A percentile compares a stretch with the other conserved stretches of the same genome.
Conservation (phyloP, 2,113 vertebrate species). For the Petrocephalus microphthalmus region DNA sequence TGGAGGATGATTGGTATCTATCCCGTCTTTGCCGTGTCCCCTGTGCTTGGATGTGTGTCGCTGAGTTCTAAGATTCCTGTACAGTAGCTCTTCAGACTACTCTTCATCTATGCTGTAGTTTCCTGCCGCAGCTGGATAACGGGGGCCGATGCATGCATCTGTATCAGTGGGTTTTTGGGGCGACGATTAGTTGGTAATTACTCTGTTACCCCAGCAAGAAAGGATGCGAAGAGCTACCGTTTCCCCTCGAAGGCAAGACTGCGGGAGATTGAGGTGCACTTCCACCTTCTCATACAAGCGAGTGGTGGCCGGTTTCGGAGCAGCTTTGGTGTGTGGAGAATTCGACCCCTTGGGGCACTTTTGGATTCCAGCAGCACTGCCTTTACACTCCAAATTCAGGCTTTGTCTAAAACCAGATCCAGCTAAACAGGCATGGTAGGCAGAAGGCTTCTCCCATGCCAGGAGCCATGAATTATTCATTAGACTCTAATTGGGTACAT, state of each 20-base stretch:
- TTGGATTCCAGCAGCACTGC: not conserved
- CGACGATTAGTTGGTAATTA: constrained; percentile 49
- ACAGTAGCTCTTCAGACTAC: not conserved
- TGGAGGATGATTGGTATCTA: not conserved
- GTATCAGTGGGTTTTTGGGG: constrained; percentile 42
- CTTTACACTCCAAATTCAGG: not conserved
- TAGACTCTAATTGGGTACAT: constrained; percentile 46
- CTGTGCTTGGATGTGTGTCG: not conserved
- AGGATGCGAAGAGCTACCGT: constrained; percentile 34
- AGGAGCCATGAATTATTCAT: constrained; percentile 56
- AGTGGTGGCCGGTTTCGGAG: not conserved
- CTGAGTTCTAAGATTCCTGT: not conserved
- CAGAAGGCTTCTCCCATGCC: constrained; percentile 43
- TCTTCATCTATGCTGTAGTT: not conserved
- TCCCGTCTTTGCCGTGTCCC: not conserved
- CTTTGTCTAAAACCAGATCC: constrained; percentile 46
- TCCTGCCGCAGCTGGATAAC: not conserved
- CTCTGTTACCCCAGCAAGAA: constrained; percentile 36
- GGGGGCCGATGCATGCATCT: constrained; percentile 35
- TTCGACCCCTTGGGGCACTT: not conserved
- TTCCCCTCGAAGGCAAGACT: constrained; percentile 30
- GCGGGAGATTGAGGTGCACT: not conserved
- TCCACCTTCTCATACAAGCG: not conserved
- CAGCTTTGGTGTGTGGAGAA: not conserved
- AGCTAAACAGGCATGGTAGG: constrained; percentile 48